Base-by-base conservation (phyloP, 1,140 invertebrate genomes). In the Triops cancriformis region DNA sequence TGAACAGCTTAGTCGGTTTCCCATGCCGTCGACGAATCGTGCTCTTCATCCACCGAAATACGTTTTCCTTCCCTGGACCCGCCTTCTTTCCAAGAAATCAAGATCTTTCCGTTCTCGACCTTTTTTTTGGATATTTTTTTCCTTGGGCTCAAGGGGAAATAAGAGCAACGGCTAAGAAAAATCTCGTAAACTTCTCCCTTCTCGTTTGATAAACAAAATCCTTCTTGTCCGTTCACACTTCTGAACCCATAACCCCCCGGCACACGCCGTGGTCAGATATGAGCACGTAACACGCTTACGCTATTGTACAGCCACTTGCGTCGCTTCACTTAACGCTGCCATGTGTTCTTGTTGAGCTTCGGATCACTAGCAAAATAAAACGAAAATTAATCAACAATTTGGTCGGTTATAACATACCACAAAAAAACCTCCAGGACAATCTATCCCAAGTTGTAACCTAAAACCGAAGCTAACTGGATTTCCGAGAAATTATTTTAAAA, bases 1-100 rank as follows among this genome's bases (percentile, higher is more conserved):
- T 82, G 93, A 95, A 87, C 94, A 96, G 84, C 93, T 94, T 83
- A 97, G 87, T 88, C 97, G 97, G 88, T 97, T 97, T 85, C 95
- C 95, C 95, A 98, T 97, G 42, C 72, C 80, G 27, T 28, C 51
- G 23, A 64, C 23, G 51, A 64, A 64, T 64, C 51, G 51, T 23
- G 14, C 51, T 18, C 51, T 64, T 64, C 51, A 64, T 64, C 51
- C 51, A 64, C 9, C 51, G 23, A 64, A 64, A 64, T 6, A 27
- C 23, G 2, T 2, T 23, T 27, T n/a, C n/a, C n/a, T n/a, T n/a
- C n/a, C n/a, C n/a, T n/a, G n/a, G n/a, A 72, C 26, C 72, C 72
- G 9, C 2, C 23, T 72, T 72, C 23, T 72, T 72, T 72, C 26
- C 72, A 6, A 9, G 2, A 72, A 23, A 27, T 27, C 23, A 72